Base-by-base conservation (phyloP, 2,113 vertebrate species). In the Anhinga rufa region DNA sequence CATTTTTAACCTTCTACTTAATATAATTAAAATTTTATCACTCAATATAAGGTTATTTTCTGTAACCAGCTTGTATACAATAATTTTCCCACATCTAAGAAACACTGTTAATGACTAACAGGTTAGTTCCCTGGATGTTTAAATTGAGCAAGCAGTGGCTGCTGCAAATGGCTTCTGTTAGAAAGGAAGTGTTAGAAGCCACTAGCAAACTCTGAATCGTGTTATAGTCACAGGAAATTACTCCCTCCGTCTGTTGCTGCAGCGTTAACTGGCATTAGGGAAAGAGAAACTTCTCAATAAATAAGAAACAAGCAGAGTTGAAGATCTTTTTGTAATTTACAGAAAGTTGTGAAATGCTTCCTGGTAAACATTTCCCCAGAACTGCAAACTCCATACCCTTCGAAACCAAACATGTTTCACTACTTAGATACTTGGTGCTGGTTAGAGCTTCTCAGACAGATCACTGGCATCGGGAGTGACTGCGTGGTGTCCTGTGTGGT, bases 311-410 rank as follows among this genome's bases (percentile, higher is more conserved):
- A 79, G 61, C 34, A 15, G 61, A 49, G 46, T 10, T 83, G 71
- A 78, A 42, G 72, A 87, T 88, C 57, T 84, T 76, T 61, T 25
- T 87, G 86, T 74, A 89, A 82, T 65, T 93, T 36, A 93, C 93
- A 87, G 69, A 58, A 92, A 95, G 77, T 97, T 97, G 81, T 85
- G 97, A 95, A 96, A 97, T 15, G 28, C 36, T 74, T 93, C 34
- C 72, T 79, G 81, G 48, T 92, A 79, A 86, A 71, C 14, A 32
- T 89, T 92, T 95, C 58, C 71, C 34, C 74, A 65, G 65, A 77
- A 20, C 36, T 32, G 74, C 24, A 36, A 89, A 62, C 57, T 58
- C 15, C 17, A 16, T 40, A 68, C 2, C 38, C 62, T 20, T 58
- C 61, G 83, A 92, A 91, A 82, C 75, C 66, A 91, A 94, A 40